Percentiles rank a stretch among this genome's conserved stretches.
Conservation (phyloP, 2,113 vertebrate genomes). For the Pterophyllum scalare region DNA sequence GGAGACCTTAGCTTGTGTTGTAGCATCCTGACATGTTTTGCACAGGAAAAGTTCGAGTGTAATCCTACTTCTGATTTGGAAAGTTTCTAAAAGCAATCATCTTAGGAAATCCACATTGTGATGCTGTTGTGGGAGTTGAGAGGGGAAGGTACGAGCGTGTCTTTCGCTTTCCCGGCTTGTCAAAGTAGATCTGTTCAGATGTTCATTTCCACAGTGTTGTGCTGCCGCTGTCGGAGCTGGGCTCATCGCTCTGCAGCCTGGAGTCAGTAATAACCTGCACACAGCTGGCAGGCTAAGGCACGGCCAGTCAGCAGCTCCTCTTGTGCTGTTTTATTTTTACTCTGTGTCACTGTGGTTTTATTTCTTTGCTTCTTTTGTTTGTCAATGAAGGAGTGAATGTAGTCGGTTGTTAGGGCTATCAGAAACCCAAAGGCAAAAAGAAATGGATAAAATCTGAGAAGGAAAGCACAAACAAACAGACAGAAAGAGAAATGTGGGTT, state of each 20-base stretch:
- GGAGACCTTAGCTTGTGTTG: background rate
- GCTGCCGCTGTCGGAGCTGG: background rate
- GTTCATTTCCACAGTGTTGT: background rate
- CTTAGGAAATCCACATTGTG: conserved; percentile 9
- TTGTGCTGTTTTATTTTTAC: conserved; percentile 33
- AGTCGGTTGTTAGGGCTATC: conserved; percentile 11
- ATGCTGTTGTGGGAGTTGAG: conserved; percentile 1
- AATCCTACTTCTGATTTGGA: background rate
- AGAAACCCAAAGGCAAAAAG: background rate
- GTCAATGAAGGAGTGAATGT: conserved; percentile 19
- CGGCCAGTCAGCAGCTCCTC: conserved; percentile 52
- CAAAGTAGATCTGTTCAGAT: conserved; percentile 45
- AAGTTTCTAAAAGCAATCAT: conserved; percentile 3
- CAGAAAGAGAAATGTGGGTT: background rate
- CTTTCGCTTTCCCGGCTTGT: conserved; percentile 7
- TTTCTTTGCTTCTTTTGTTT: conserved; percentile 15
- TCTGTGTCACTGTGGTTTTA: conserved; percentile 23
- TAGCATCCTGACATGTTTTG: background rate
- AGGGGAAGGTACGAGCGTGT: conserved; percentile 11
- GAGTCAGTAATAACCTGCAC: conserved; percentile 45
- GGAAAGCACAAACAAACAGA: background rate
- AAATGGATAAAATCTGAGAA: conserved; percentile 1
- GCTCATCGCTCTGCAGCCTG: conserved; percentile 39
- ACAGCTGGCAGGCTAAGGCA: conserved; percentile 36
- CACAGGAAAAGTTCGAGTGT: background rate